Evolutionary conservation across 2,113 vertebrate species (phyloP), one percentile per base, ranked within the genome.

Genomic region (Poeciliopsis retropinna): DNA sequence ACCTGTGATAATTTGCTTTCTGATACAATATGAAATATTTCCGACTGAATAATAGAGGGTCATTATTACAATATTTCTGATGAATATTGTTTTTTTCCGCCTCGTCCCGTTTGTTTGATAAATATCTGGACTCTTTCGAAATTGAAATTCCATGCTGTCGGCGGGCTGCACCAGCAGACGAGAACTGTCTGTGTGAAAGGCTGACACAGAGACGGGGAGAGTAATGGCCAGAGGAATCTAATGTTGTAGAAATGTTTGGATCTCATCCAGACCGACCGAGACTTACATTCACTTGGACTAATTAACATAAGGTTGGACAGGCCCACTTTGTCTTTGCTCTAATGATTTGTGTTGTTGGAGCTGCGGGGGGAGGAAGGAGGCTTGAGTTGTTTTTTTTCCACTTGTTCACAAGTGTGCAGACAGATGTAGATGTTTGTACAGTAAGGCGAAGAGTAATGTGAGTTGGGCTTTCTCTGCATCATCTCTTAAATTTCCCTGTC

Each of bases 191-290:
- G 83, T 68, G 64, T 82, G 67, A 66, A 79, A 78, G 41, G 41
- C 80, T 77, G 84, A 78, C 51, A 25, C 25, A 17, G 65, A 81
- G 34, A 44, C 75, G 64, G 76, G 66, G 57, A 76, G 79, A 88
- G 78, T 75, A 85, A 88, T 75, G 77, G 75, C 80, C 76, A 17
- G 78, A 81, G 60, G 70, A 80, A 65, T 82, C 73, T 91, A 91
- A 92, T 91, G 82, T 79, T 61, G 72, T 85, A 78, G 73, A 84
- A 78, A 87, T 79, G 79, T 90, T 88, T 92, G 90, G 89, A 91
- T 87, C 72, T 62, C 73, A 6, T 85, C 90, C 89, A 91, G 85
- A 76, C 70, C 25, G 31, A 69, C 81, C 39, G 72, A 67, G 75
- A 67, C 80, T 84, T 82, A 60, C 72, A 86, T 84, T 84, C 72